Evolutionary conservation across 2,797 vertebrate species (phyloP).

Genomic region (Gallinago stenura): DNA sequence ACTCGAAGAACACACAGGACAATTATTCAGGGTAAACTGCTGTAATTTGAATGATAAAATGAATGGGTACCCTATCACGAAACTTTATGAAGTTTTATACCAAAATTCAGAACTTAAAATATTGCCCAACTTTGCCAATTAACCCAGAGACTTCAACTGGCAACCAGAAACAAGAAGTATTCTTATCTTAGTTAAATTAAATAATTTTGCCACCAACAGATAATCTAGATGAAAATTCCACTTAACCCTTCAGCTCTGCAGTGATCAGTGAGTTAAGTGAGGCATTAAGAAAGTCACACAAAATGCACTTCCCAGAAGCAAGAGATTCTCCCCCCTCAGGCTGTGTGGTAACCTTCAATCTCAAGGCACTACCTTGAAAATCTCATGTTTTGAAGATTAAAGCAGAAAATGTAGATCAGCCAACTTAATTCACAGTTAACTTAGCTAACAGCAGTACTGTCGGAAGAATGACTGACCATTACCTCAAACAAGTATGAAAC

Average conservation of each 20-base stretch:
- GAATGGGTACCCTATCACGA: not conserved
- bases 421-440: not conserved
- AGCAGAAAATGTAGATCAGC: not conserved
- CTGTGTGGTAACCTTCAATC: not conserved
- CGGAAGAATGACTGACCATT: not conserved
- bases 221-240: not conserved
- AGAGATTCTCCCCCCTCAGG: not conserved
- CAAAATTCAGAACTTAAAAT: not conserved
- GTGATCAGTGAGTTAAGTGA: not conserved
- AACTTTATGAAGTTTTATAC: not conserved
- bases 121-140: not conserved
- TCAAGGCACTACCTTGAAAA: not conserved
- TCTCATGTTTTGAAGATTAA: not conserved
- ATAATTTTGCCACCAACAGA: not conserved
- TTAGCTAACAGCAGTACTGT: not conserved
- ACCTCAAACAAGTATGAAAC: not conserved
- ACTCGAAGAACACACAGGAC: slow-evolving; percentile 28
- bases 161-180: not conserved
- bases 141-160: not conserved
- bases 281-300: not conserved
- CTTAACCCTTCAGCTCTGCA: not conserved
- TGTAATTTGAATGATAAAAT: not conserved
- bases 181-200: not conserved
- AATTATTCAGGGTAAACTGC: slow-evolving; percentile 20
- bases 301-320: not conserved